phyloP scores from a whole-genome alignment of 2,113 vertebrate genomes.

The Chionomys nivalis region DNA sequence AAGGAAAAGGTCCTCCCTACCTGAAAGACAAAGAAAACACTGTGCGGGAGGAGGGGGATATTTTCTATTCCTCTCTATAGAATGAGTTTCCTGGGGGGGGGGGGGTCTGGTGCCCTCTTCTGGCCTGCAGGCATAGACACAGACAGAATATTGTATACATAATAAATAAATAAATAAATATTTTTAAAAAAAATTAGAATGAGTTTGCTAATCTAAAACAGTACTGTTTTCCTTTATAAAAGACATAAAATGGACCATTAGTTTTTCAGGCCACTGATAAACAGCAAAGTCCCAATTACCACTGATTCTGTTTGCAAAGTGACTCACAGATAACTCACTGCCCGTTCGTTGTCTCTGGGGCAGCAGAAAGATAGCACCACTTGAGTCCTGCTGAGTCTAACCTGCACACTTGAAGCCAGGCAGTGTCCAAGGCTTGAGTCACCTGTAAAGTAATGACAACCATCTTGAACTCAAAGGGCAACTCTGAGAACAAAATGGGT shows the following conservation, averaged over 20 bases:
- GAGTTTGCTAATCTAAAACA: slow-evolving; percentile 51
- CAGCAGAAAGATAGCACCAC: slow-evolving; percentile 15
- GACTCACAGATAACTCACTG: neutral
- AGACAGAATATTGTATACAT: too few relatives aligned
- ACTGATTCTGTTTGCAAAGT: neutral
- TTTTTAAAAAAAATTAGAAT: too few relatives aligned
- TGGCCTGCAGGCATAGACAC: too few relatives aligned
- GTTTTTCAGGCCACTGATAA: slow-evolving; percentile 10
- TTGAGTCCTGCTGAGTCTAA: neutral
- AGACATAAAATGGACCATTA: neutral
- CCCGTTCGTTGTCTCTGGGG: neutral
- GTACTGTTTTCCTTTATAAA: slow-evolving; percentile 12
- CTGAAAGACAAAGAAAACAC: neutral
- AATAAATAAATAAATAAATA: too few relatives aligned
- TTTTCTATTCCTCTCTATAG: neutral
- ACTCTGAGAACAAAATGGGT: slow-evolving; percentile 26
- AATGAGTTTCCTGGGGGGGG: too few relatives aligned
- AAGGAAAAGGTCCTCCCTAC: neutral
- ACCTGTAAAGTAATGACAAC: slow-evolving; percentile 27
- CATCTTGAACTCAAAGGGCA: neutral
- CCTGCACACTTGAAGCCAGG: neutral
- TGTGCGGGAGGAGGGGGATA: neutral
- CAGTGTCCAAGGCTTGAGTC: neutral
- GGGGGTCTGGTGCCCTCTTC: too few relatives aligned
- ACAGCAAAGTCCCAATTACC: slow-evolving; percentile 8